phyloP scores from a whole-genome alignment of 2,888 invertebrate species.

The Melanostoma scalare region DNA sequence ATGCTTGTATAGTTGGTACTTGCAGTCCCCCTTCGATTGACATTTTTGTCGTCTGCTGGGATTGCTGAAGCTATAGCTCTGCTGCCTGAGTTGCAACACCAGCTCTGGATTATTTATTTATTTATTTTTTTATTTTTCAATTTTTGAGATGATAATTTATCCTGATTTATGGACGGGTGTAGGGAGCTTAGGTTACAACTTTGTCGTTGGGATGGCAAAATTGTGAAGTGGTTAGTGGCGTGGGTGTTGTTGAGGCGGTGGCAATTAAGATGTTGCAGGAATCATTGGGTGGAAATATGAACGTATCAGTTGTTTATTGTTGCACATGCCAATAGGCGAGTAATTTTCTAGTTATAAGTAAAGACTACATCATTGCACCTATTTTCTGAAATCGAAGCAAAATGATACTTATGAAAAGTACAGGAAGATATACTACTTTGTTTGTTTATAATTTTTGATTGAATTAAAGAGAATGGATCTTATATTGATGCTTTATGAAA shows the following conservation, averaged over 20 bases:
- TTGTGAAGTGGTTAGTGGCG: slow-evolving; percentile 32
- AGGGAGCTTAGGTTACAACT: slow-evolving; percentile 32
- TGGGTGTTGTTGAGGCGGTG: slow-evolving; percentile 67
- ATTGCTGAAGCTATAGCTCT: neutral
- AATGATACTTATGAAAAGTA: too few species aligned
- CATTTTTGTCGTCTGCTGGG: slow-evolving; percentile 55
- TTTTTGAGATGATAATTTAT: slow-evolving; percentile 66
- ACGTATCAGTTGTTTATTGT: slow-evolving; percentile 43
- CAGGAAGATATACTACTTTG: too few species aligned
- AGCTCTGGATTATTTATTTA: too few species aligned
- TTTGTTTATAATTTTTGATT: too few species aligned
- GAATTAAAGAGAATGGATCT: too few species aligned
- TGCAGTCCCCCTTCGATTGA: slow-evolving; percentile 50
- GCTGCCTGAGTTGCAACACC: neutral
- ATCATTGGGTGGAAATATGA: slow-evolving; percentile 13
- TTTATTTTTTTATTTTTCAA: neutral
- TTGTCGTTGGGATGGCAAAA: slow-evolving; percentile 18
- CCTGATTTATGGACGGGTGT: slow-evolving; percentile 67
- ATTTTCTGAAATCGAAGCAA: too few species aligned
- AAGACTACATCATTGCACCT: too few species aligned
- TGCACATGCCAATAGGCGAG: neutral
- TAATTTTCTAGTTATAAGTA: neutral
- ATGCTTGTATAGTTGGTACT: slow-evolving; percentile 23
- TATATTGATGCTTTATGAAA: too few species aligned
- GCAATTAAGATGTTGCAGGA: slow-evolving; percentile 66